A percentile compares a stretch with the other conserved stretches of the same genome.
These are phyloP conservation scores for Morphnarchus princeps DNA, from an alignment of 2,113 vertebrate species.

Conservation along the genomic window DNA sequence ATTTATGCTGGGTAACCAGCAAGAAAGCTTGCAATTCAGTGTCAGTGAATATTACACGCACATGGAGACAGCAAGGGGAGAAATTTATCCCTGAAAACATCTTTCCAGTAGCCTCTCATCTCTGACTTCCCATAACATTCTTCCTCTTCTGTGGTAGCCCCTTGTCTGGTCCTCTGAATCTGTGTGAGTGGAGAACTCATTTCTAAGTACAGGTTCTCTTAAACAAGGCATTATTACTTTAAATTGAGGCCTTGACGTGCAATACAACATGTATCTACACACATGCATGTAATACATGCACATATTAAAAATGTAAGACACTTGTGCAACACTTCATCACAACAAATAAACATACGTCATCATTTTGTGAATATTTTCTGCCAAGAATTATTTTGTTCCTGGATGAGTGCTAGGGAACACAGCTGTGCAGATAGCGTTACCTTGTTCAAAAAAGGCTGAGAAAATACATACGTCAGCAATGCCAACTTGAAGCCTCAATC, in stretches of 20 bases:
- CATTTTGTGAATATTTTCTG: background rate
- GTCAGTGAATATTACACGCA: background rate
- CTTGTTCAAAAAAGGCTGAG: background rate
- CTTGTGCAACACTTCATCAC: background rate
- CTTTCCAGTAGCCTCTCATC: background rate
- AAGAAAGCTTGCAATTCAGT: background rate
- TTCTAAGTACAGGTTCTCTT: background rate
- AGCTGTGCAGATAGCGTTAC: fast-evolving
- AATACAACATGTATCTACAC: background rate
- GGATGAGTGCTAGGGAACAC: background rate
- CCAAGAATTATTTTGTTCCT: background rate
- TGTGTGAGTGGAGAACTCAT: background rate
- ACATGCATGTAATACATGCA: background rate
- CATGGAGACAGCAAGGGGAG: background rate
- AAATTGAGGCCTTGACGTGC: background rate
- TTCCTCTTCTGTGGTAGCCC: background rate
- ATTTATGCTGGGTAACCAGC: background rate
- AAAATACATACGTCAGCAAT: background rate
- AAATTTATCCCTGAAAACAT: background rate
- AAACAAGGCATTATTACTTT: background rate
- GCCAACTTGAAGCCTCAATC: background rate
- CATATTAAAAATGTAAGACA: background rate
- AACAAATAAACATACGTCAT: background rate
- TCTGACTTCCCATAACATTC: background rate
- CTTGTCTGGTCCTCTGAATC: background rate